Evolutionary conservation across 1,140 invertebrate genomes (phyloP), one percentile per base, ranked within the genome.

Genomic region (Sinella curviseta): DNA sequence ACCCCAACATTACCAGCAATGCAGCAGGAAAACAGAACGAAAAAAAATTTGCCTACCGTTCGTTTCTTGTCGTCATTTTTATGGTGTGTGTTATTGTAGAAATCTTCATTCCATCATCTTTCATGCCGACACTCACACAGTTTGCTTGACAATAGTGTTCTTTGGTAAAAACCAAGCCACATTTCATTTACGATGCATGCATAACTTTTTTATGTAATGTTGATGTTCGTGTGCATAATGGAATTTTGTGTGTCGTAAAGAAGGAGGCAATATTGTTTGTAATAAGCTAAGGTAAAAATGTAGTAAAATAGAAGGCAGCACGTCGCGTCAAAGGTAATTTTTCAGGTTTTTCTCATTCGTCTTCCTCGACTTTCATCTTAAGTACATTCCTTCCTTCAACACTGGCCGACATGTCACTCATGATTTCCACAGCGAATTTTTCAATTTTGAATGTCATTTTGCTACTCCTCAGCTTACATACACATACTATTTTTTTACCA

Each of bases 361-460:
- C 31, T 31, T 70, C 65, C 65, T 70, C 65, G n/a, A 14, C 31
- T 70, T 33, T 16, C 65, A 70, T 70, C 65, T 33, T 70, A 70
- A 70, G 65, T 33, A 70, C 31, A 70, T 70, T 70, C 31, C 65
- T 70, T 30, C 24, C 65, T 33, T 31, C 26, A 33, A 33, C 28
- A 70, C 26, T 70, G n/a, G 31, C 14, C 28, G 12, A 70, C 65
- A 33, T 70, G 65, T 70, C 65, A 70, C 65, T 70, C 65, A 12
- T 70, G 65, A 70, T 70, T 70, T 70, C 65, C 65, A 30, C 31
- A 70, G n/a, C 12, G 28, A 31, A 70, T 70, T 70, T 70, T 33
- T 33, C 65, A 70, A 70, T 70, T 70, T n/a, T 24, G 31, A 33
- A 16, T 48, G 17, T n/a, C n/a, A n/a, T n/a, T n/a, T n/a, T 48